Base-by-base conservation (phyloP, 2,888 invertebrate genomes). In the Peribatodes rhomboidaria region DNA sequence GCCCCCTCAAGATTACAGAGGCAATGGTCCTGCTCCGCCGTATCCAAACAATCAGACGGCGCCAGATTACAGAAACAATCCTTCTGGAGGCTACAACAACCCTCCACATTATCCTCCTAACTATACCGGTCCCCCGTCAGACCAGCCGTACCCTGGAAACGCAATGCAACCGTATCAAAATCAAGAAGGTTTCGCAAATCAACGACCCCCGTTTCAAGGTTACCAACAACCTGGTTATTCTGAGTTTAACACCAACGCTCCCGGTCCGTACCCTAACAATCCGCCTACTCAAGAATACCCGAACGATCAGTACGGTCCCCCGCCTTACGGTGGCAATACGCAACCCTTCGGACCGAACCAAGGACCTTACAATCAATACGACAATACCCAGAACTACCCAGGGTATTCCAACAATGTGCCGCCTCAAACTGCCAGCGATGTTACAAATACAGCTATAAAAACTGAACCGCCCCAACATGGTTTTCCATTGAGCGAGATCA, bases 321-420 rank as follows among this genome's bases (percentile, higher is more conserved):
- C 85, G 16, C 70, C 82, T 35, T 90, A 85, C 44, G 59, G 80
- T 8, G 79, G 80, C 13, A 86, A 82, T 63, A 74, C 79, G 61
- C 75, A 80, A 50, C 57, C 83, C 1, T 91, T 85, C 63, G 84
- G 82, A 22, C 78, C 82, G 46, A 87, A 85, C 64, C 65, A 84
- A 14, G 66, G 81, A 9, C 74, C 86, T 1, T 91, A 83, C 58
- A 90, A 90, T 70, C 89, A 90, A 68, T 92, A 84, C 46, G 84
- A 84, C 11, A 87, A 84, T 64, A 14, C 35, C 1, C 82, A 83
- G 53, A 89, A 85, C 73, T 91, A 86, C 71, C 78, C 86, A 1
- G 84, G 83, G 13, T 92, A 84, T 67, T 70, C 82, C 1, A 89
- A 85, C 68, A 86, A 86, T 66, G 71, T 81, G 52, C 83, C 84